Evolutionary conservation across 2,888 invertebrate species (phyloP).

Genomic region (Volucella bombylans): DNA sequence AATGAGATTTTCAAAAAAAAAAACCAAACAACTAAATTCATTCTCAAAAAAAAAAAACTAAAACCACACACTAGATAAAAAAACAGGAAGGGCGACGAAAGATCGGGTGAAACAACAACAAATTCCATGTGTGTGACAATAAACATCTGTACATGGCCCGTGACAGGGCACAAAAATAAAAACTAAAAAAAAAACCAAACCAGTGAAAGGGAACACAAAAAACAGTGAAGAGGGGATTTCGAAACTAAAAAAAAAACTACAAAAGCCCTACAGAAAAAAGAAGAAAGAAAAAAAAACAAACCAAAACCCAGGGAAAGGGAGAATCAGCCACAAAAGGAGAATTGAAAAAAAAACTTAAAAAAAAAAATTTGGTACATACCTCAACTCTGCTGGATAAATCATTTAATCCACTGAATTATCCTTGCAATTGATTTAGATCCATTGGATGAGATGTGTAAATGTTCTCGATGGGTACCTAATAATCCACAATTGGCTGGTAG

Average conservation of each 20-base stretch:
- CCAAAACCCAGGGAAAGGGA: slow-evolving; percentile 17
- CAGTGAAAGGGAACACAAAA: slow-evolving; percentile 53
- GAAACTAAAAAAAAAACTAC: slow-evolving; percentile 51
- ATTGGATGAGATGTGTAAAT: slow-evolving; percentile 16
- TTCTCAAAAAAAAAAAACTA: slow-evolving; percentile 13
- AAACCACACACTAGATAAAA: slow-evolving; percentile 37
- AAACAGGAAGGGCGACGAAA: slow-evolving; percentile 22
- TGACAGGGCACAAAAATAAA: slow-evolving; percentile 41
- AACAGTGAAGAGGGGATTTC: slow-evolving; percentile 54
- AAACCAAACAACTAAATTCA: no score
- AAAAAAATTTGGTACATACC: slow-evolving; percentile 41
- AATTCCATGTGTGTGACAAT: slow-evolving; percentile 63
- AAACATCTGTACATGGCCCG: slow-evolving; percentile 69
- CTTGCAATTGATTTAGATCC: slow-evolving; percentile 56
- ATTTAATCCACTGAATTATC: slow-evolving; percentile 73
- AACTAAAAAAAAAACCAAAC: slow-evolving; percentile 17
- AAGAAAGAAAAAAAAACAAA: no score
- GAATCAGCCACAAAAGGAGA: slow-evolving; percentile 42
- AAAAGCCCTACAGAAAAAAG: slow-evolving; percentile 45
- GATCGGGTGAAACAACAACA: slow-evolving; percentile 33
- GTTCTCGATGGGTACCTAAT: slow-evolving; percentile 70
- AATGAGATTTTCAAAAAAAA: no score
- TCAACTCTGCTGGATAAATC: slow-evolving; percentile 72
- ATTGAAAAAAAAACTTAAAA: slow-evolving; percentile 3
- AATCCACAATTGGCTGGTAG: slow-evolving; percentile 65